A percentile compares a stretch with the other conserved stretches of the same genome.
Evolutionary conservation across 2,797 vertebrate genomes (phyloP).

Genomic region (Menidia menidia): DNA sequence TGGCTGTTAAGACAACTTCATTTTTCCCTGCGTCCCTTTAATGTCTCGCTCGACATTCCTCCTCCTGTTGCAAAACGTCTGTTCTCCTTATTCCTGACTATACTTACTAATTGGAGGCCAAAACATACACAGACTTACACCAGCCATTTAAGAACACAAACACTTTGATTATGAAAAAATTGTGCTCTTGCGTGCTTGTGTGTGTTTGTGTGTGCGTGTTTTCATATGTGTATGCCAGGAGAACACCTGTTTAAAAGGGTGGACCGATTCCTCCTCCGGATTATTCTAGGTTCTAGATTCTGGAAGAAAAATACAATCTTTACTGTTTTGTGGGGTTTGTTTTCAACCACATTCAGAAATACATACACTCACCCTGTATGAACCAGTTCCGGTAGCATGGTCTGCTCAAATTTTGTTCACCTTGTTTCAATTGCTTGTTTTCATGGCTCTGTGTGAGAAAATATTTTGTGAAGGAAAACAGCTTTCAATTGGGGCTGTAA

Average conservation of each 20-base stretch:
- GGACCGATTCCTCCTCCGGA: too few species aligned
- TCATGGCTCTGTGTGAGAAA: conserved; percentile 24
- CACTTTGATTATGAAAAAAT: not conserved
- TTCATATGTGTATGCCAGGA: too few species aligned
- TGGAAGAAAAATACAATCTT: too few species aligned
- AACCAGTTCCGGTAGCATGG: conserved; percentile 23
- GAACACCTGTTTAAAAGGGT: conserved; percentile 21
- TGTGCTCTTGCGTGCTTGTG: too few species aligned
- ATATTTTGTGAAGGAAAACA: conserved; percentile 15
- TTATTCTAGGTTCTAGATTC: too few species aligned
- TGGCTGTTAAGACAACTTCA: conserved; percentile 7
- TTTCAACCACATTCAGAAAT: not conserved
- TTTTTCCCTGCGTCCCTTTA: not conserved
- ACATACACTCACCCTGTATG: conserved; percentile 11
- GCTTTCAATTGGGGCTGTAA: conserved; percentile 9
- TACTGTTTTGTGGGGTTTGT: conserved; percentile 6
- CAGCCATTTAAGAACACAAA: conserved; percentile 11
- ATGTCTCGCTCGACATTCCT: too few species aligned
- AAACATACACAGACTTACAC: not conserved
- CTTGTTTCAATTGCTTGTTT: conserved; percentile 43
- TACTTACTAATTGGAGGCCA: not conserved
- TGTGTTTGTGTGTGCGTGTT: too few species aligned
- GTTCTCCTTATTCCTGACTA: conserved; percentile 25
- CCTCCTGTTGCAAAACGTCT: conserved; percentile 2
- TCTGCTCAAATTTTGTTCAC: conserved; percentile 43